These are phyloP conservation scores for Pygoscelis antarcticus DNA, from an alignment of 2,113 vertebrate species.

Conservation along the genomic window DNA sequence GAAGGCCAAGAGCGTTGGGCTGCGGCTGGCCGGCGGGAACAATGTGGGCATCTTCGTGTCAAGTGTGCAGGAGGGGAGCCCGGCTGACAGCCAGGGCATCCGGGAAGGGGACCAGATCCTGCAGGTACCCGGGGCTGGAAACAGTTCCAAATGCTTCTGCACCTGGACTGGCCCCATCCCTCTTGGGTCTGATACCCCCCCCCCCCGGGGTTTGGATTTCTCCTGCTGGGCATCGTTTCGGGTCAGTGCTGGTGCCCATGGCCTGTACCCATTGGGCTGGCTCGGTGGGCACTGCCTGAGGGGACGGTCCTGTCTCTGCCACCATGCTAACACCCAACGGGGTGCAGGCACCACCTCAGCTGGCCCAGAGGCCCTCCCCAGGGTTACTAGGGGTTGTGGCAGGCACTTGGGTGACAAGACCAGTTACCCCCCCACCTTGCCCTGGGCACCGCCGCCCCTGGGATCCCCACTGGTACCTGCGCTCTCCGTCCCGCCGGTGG, in stretches of 20 bases:
- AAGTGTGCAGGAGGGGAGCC: constrained; percentile 88
- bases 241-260: background rate
- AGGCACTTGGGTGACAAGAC: background rate
- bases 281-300: background rate
- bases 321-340: background rate
- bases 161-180: background rate
- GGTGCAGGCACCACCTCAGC: background rate
- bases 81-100: constrained; percentile 83
- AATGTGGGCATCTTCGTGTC: constrained; percentile 95
- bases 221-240: background rate
- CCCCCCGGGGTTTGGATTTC: background rate
- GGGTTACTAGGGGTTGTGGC: background rate
- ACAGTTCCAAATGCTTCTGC: background rate
- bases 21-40: constrained; percentile 90
- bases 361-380: background rate
- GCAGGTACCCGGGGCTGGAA: constrained; percentile 72
- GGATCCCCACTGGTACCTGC: background rate
- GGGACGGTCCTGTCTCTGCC: background rate
- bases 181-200: background rate
- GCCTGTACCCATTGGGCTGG: rapidly evolving
- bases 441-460: background rate
- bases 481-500: rapidly evolving
- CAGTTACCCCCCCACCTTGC: background rate
- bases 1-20: constrained; percentile 86
- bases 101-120: constrained; percentile 93